These are phyloP conservation scores for Poeciliopsis infans DNA, from an alignment of 2,797 vertebrate species.

Conservation along the genomic window DNA sequence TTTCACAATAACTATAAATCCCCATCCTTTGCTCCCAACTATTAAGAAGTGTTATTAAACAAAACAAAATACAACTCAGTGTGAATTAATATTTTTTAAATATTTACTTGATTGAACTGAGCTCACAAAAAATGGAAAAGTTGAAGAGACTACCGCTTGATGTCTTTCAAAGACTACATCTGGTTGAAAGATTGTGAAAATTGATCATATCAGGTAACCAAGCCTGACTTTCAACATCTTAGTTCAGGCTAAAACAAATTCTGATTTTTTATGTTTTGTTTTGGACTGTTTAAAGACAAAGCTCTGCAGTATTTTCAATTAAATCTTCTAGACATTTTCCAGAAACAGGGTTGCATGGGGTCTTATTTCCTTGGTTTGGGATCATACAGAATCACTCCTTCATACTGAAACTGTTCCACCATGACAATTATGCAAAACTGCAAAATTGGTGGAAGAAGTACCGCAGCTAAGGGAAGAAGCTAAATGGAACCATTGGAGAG, in stretches of 20 bases:
- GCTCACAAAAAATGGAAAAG: background rate
- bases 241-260: background rate
- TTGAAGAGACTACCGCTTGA: background rate
- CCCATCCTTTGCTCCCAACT: background rate
- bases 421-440: background rate
- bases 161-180: background rate
- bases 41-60: no score
- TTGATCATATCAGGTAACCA: background rate
- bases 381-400: background rate
- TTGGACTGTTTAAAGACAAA: background rate
- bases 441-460: slow-evolving; percentile 43
- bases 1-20: background rate
- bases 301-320: background rate
- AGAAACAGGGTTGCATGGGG: background rate
- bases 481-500: slow-evolving; percentile 68
- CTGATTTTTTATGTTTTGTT: background rate
- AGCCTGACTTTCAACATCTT: background rate
- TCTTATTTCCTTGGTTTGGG: background rate
- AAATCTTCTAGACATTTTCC: background rate
- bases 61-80: no score
- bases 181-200: background rate
- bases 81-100: background rate
- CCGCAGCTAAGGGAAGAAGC: slow-evolving; percentile 54
- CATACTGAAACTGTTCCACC: background rate
- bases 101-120: background rate